Evolutionary conservation across 2,113 vertebrate species (phyloP).

Genomic region (Psephotus haematonotus): DNA sequence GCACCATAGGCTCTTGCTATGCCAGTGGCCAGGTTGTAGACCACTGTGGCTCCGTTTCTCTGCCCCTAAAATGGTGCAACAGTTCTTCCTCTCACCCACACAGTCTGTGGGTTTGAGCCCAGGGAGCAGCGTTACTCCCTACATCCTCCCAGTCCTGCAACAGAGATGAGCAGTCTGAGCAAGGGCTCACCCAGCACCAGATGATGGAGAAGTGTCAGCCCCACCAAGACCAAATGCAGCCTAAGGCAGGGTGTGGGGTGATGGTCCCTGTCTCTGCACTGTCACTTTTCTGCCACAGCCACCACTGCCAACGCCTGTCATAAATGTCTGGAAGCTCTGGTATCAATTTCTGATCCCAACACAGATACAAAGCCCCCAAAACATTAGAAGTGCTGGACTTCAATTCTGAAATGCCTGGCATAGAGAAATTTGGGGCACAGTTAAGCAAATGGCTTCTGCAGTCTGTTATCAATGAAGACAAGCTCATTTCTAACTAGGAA

Average conservation of each 20-base stretch:
- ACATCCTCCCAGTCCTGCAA: not conserved
- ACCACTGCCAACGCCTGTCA: not conserved
- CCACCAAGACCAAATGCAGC: not conserved
- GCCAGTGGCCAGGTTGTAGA: not conserved
- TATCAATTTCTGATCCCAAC: not conserved
- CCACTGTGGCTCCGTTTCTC: not conserved
- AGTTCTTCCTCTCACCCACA: not conserved
- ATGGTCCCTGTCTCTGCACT: not conserved
- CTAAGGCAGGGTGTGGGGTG: not conserved
- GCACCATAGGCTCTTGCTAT: not conserved
- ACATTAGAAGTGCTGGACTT: not conserved
- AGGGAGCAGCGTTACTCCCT: not conserved
- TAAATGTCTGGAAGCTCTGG: not conserved
- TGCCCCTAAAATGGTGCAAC: rapidly evolving
- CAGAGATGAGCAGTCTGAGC: not conserved
- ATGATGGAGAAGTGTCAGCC: too few relatives aligned
- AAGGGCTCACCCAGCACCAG: not conserved
- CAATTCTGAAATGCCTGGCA: not conserved
- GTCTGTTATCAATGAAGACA: not conserved
- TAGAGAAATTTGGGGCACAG: not conserved
- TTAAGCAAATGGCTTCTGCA: not conserved
- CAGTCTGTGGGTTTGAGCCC: rapidly evolving
- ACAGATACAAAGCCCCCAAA: not conserved
- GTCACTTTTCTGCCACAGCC: not conserved
- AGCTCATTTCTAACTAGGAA: not conserved